Conservation (phyloP, 2,888 invertebrate species). For the Dynastes hyllus region DNA sequence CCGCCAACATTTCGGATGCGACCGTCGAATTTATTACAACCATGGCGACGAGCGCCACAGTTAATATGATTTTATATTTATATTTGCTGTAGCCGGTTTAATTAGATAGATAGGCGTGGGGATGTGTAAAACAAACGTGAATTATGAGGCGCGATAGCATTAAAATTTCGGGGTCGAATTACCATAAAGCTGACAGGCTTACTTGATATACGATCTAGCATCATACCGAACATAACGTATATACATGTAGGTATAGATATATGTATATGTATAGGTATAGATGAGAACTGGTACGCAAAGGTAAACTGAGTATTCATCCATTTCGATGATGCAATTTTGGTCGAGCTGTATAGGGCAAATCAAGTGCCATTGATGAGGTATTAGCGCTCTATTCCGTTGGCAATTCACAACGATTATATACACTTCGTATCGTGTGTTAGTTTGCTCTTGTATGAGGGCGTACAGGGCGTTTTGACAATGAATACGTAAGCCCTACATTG, state of each 20-base stretch:
- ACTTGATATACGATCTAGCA: slow-evolving; percentile 1
- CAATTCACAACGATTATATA: too few species aligned
- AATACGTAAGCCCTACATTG: too few species aligned
- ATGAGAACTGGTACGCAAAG: neutral
- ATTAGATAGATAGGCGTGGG: slow-evolving; percentile 18
- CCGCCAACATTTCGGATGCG: too few species aligned
- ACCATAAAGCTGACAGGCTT: slow-evolving; percentile 24
- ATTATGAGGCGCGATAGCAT: slow-evolving; percentile 25
- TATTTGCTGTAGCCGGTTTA: neutral
- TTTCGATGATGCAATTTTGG: neutral
- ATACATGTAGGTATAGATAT: neutral
- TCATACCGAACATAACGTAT: neutral
- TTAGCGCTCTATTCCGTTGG: too few species aligned
- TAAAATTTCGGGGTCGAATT: slow-evolving; percentile 32
- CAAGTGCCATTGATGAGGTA: neutral
- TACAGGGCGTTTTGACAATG: too few species aligned
- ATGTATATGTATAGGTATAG: neutral
- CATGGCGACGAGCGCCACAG: neutral
- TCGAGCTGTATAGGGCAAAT: neutral
- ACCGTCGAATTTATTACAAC: slow-evolving; percentile 15
- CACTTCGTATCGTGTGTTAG: too few species aligned
- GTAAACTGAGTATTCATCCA: neutral
- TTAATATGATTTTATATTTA: slow-evolving; percentile 33
- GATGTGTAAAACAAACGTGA: slow-evolving; percentile 14
- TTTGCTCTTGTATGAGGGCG: too few species aligned